Conservation (phyloP, 2,888 invertebrate species). For the Dryobotodes eremita region DNA sequence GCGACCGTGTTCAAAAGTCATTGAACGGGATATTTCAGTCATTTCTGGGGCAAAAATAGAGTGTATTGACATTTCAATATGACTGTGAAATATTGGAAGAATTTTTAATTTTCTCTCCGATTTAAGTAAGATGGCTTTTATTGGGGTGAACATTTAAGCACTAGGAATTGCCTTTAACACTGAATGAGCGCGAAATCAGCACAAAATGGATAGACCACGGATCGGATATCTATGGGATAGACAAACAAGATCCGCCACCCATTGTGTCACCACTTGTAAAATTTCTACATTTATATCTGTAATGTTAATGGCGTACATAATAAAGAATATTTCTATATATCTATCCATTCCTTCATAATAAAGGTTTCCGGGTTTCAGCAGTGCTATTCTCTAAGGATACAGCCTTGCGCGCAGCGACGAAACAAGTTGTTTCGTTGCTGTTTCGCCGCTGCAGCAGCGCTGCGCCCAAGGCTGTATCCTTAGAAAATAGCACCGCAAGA, state of each 20-base stretch:
- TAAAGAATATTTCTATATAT: not conserved
- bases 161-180: not conserved
- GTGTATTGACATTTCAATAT: conserved; percentile 5
- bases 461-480: no score
- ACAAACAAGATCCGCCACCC: not conserved
- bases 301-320: not conserved
- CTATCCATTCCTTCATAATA: not conserved
- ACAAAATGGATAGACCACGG: no score
- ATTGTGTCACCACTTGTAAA: not conserved
- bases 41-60: conserved; percentile 1
- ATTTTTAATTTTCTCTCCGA: not conserved
- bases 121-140: not conserved
- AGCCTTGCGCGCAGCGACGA: no score
- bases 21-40: conserved; percentile 33
- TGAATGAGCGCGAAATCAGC: not conserved
- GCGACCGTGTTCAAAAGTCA: conserved; percentile 32
- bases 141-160: not conserved
- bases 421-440: no score
- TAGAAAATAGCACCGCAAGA: not conserved
- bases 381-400: no score
- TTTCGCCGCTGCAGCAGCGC: no score
- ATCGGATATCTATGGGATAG: no score
- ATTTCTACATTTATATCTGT: not conserved
- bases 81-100: not conserved
- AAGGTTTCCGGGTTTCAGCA: not conserved